Evolutionary conservation across 2,888 invertebrate genomes (phyloP), one percentile per base, ranked within the genome.

Genomic region (Noctua pronuba): DNA sequence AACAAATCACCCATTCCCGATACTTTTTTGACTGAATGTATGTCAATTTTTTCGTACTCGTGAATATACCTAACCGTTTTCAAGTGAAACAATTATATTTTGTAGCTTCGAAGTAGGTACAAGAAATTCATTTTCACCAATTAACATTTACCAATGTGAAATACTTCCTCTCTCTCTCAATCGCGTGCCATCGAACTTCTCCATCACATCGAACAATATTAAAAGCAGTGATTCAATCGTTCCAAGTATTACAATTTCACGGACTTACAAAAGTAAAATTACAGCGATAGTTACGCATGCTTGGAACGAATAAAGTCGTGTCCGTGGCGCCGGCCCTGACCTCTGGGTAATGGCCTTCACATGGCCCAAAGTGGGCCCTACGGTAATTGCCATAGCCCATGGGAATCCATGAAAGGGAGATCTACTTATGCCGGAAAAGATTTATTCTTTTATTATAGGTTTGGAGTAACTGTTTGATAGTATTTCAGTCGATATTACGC

Each of bases 321-420:
- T 71, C 84, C 84, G 75, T 74, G 75, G 49, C 73, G 46, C 44
- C 67, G 85, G 49, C 92, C 91, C 10, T 91, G 92, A 90, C 90
- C 90, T 68, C 44, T 11, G 71, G 28, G 35, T 79, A 65, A 44
- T 69, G 80, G 69, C 87, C 89, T 88, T 90, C 78, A 76, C 82
- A 77, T 76, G 65, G 79, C 28, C 69, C n/a, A 82, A 84, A 80
- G 64, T 79, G 69, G 74, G 67, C 75, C 79, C 71, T 55, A 80
- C 62, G 58, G 78, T 84, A 84, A 81, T 80, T 58, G 70, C 68
- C 69, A 64, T 66, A 52, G 52, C 49, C 76, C 64, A 68, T 66
- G 64, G 71, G 82, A 79, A 80, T 77, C 71, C 67, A 64, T 75
- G 31, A 31, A 82, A 71, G 69, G 46, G 35, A 64, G 64, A 65